Conservation (phyloP, 2,113 vertebrate species). For the Gila orcuttii region DNA sequence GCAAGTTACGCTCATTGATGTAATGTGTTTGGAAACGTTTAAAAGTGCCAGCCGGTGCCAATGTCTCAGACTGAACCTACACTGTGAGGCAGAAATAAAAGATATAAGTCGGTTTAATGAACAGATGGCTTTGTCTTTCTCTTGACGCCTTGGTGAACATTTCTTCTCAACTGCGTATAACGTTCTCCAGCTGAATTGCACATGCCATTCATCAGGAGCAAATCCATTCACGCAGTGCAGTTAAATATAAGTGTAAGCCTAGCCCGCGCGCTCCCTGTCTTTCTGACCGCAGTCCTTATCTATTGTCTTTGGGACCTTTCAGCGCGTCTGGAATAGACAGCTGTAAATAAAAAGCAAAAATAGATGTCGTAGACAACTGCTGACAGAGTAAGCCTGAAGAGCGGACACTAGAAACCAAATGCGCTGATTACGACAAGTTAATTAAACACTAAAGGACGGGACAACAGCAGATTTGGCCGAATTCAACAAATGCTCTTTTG, state of each 20-base stretch:
- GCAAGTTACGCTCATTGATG: slow-evolving; percentile 67
- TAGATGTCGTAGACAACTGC: slow-evolving; percentile 89
- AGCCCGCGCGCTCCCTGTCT: slow-evolving; percentile 51
- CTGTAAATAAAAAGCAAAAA: slow-evolving; percentile 85
- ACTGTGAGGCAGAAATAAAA: slow-evolving; percentile 57
- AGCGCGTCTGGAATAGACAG: slow-evolving; percentile 77
- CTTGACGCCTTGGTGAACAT: slow-evolving; percentile 49
- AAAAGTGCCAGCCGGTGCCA: slow-evolving; percentile 65
- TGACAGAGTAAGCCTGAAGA: slow-evolving; percentile 84
- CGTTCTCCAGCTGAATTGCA: slow-evolving; percentile 64
- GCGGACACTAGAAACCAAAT: slow-evolving; percentile 78
- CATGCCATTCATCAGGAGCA: slow-evolving; percentile 63
- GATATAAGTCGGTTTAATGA: slow-evolving; percentile 62
- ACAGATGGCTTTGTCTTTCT: slow-evolving; percentile 77
- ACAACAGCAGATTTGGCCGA: slow-evolving; percentile 42
- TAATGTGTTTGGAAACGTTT: slow-evolving; percentile 76
- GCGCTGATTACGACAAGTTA: slow-evolving; percentile 86
- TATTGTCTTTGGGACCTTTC: slow-evolving; percentile 75
- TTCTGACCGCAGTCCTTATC: slow-evolving; percentile 63
- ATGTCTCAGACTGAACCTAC: slow-evolving; percentile 59
- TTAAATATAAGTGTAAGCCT: slow-evolving; percentile 75
- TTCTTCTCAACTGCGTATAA: slow-evolving; percentile 68
- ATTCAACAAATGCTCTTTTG: slow-evolving; percentile 14
- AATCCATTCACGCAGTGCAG: slow-evolving; percentile 63
- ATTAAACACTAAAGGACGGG: slow-evolving; percentile 78